Percentiles rank a stretch among this genome's conserved stretches.
Evolutionary conservation across 35 echinoderm and acorn worm species (phyloP).

Genomic region (Heliocidaris erythrogramma): DNA sequence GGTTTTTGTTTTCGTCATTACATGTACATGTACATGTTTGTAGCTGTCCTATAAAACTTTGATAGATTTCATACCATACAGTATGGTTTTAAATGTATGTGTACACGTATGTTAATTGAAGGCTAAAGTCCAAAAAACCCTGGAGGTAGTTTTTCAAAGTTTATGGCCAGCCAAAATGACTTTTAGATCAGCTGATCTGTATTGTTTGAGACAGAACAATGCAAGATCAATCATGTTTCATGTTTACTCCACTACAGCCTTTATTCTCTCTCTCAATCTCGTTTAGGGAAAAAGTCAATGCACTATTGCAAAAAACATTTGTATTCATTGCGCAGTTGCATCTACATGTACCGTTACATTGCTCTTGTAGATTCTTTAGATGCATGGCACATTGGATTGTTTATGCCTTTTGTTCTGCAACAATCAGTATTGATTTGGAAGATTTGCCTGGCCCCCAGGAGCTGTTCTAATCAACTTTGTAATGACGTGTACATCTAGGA

Average conservation of each 20-base stretch:
- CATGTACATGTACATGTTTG: too few relatives aligned
- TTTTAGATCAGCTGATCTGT: not conserved
- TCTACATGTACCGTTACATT: too few relatives aligned
- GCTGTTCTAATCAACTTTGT: not conserved
- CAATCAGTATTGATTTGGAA: not conserved
- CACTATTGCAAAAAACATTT: not conserved
- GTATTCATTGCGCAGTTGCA: not conserved
- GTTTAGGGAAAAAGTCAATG: not conserved
- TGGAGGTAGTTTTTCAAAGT: not conserved
- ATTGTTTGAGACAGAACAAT: not conserved
- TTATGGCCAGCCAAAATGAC: not conserved
- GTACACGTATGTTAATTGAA: too few relatives aligned
- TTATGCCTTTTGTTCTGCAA: not conserved
- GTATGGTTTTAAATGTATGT: too few relatives aligned
- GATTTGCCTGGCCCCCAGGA: not conserved
- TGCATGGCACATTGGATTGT: not conserved
- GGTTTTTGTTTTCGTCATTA: too few relatives aligned
- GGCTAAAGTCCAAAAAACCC: not conserved
- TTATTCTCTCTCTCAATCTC: not conserved
- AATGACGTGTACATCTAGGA: not conserved
- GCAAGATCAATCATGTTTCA: too few relatives aligned
- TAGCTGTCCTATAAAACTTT: too few relatives aligned
- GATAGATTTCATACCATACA: too few relatives aligned
- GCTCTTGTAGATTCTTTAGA: not conserved
- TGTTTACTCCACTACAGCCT: too few relatives aligned